Percentiles rank a stretch among this genome's conserved stretches.
Evolutionary conservation across 2,888 invertebrate species (phyloP).

Genomic region (Bellardia bayeri): DNA sequence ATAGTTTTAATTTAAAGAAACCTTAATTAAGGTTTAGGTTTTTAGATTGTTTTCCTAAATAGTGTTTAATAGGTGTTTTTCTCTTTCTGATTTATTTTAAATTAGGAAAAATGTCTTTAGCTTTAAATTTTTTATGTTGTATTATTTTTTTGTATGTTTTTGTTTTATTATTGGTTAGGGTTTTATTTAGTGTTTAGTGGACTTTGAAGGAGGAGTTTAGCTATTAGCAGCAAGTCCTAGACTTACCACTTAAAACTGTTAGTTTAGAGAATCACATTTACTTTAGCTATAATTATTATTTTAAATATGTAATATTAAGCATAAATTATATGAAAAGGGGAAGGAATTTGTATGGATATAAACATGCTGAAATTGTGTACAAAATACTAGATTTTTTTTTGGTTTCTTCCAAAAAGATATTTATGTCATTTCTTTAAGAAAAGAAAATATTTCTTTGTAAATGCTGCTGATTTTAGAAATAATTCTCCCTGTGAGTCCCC

Average conservation of each 20-base stretch:
- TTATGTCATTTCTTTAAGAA: no score
- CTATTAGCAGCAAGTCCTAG: conserved; percentile 23
- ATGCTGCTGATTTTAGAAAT: no score
- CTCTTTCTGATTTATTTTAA: background rate
- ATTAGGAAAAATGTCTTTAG: background rate
- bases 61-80: background rate
- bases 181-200: conserved; percentile 1
- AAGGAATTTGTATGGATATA: background rate
- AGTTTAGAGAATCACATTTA: conserved; percentile 1
- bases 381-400: no score
- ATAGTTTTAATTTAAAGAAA: conserved; percentile 9
- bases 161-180: conserved; percentile 1
- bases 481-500: no score
- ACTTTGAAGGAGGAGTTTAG: background rate
- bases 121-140: background rate
- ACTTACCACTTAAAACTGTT: conserved; percentile 1
- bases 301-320: conserved; percentile 21
- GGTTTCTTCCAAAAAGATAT: no score
- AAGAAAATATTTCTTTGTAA: no score
- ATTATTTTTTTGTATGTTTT: background rate
- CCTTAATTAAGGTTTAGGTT: conserved; percentile 1
- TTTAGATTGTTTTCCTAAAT: conserved; percentile 5
- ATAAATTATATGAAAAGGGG: conserved; percentile 13
- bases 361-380: no score
- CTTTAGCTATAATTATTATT: conserved; percentile 6